Evolutionary conservation across 1,140 invertebrate species (phyloP), one percentile per base, ranked within the genome.

Genomic region (Drosophila arizonae): DNA sequence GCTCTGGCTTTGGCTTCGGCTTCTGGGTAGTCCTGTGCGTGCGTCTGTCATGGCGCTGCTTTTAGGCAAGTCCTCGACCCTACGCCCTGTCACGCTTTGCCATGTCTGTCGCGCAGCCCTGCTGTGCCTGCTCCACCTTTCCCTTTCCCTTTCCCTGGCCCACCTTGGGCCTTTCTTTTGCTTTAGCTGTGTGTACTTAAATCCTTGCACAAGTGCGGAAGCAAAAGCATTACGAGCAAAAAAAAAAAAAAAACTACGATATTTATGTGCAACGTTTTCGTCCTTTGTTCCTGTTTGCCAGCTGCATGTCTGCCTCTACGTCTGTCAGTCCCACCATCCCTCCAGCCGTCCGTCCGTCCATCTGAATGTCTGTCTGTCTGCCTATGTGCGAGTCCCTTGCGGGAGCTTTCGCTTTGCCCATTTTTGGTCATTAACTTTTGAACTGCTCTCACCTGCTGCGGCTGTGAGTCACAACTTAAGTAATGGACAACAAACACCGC

Each of bases 381-480:
- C 58, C 30, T 54, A 46, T 72, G 62, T 51, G 30, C 4, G 15
- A 58, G 13, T 28, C 8, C 60, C 57, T 51, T 64, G 39, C 45
- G 33, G 36, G 54, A 24, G 45, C 48, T 68, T 64, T 69, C 45
- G 65, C 65, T 50, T 56, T 46, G 64, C 67, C 67, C 67, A 75
- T 71, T 85, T 72, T 89, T 88, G 80, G 85, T 85, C 85, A 85
- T 90, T 85, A 80, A 85, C 84, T 81, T 86, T 90, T 88, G 75
- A 90, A 81, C 80, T 86, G 77, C 62, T 68, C 66, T 79, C 63
- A 69, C 76, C 72, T 86, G 67, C 62, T 61, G 26, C 11, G 28
- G 28, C 36, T 45, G 33, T 69, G 64, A 72, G 48, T 66, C 70
- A 72, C 21, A 48, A 52, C 57, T 75, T 64, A 65, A 71, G 67